Evolutionary conservation across 1,140 invertebrate species (phyloP), one percentile per base, ranked within the genome.

Genomic region (Steinernema feltiae): DNA sequence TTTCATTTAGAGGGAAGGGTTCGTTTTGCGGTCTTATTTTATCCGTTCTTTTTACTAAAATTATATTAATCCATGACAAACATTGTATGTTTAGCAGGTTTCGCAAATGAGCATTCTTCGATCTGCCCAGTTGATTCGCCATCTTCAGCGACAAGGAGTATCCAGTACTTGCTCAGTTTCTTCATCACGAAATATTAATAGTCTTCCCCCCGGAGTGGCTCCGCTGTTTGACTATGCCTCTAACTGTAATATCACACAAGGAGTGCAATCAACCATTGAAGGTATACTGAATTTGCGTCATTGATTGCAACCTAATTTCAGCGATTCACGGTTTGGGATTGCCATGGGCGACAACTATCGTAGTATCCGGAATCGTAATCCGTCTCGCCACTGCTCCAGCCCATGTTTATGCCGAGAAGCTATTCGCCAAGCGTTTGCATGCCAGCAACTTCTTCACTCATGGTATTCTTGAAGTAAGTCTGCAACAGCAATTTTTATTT

Each of bases 361-460:
- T 82, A 31, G 78, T 70, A 30, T 71, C 82, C 18, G 82, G 79
- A 1, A 7, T 82, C 41, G 71, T 70, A 0, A 27, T 82, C 21
- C 73, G 82, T 30, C 18, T 79, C 1, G 32, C 63, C 27, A 82
- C 82, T 15, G 31, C 80, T 32, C 82, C 82, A 0, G 48, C 78
- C 12, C 82, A 83, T 69, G 69, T 82, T 31, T 82, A 82, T 48
- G 83, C 82, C 15, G 82, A 82, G 32, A 84, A 83, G 41, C n/a
- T 82, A 32, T 81, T 82, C 53, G 80, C 82, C 1, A 71, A 76
- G 3, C 69, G 82, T 48, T 32, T 82, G 30, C 79, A 82, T 73
- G 80, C 80, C 18, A 79, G 63, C n/a, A 82, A 83, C 63, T 84
- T 75, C 41, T 75, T 82, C 30, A 76, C 76, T 24, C 53, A 70